Percentiles rank a stretch among this genome's conserved stretches.
These are phyloP conservation scores for Athrips mouffetella DNA, from an alignment of 2,888 invertebrate genomes.

Conservation along the genomic window DNA sequence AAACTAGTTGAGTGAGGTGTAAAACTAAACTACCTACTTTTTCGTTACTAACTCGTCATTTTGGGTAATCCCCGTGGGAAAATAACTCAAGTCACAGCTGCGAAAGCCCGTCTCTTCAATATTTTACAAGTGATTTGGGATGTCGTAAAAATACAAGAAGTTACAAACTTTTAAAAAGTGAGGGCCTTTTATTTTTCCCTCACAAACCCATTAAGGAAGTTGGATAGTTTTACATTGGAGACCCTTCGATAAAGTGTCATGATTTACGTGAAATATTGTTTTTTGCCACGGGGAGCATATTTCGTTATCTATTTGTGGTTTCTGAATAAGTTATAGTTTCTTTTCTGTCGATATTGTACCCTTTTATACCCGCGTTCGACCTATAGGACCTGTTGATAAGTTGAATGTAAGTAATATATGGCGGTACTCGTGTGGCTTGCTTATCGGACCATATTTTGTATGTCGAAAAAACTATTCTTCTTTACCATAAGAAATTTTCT, in stretches of 20 bases:
- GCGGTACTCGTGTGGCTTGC: constrained; percentile 1
- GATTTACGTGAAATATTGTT: constrained; percentile 67
- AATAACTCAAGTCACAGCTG: constrained; percentile 50
- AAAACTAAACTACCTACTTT: constrained; percentile 26
- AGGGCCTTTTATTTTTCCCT: constrained; percentile 58
- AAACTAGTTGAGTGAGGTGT: constrained; percentile 17
- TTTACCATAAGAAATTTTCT: no score
- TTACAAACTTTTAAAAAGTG: constrained; percentile 61
- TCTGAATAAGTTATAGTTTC: constrained; percentile 44
- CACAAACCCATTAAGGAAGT: constrained; percentile 57
- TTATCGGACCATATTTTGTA: not conserved
- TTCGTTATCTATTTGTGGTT: constrained; percentile 54
- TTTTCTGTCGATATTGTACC: constrained; percentile 33
- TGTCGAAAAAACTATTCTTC: not conserved
- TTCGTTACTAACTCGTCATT: constrained; percentile 28
- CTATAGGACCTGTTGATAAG: constrained; percentile 48
- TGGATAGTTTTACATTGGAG: constrained; percentile 65
- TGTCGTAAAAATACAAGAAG: constrained; percentile 57
- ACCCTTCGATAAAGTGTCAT: constrained; percentile 70
- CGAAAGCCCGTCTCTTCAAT: constrained; percentile 42
- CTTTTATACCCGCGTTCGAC: constrained; percentile 28
- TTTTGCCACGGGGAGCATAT: constrained; percentile 49
- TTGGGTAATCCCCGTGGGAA: constrained; percentile 46
- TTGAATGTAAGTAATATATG: constrained; percentile 15
- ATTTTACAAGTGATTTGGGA: constrained; percentile 61